A percentile compares a stretch with the other conserved stretches of the same genome.
Evolutionary conservation across 2,888 invertebrate species (phyloP).

Genomic region (Pristionchus arcanus): DNA sequence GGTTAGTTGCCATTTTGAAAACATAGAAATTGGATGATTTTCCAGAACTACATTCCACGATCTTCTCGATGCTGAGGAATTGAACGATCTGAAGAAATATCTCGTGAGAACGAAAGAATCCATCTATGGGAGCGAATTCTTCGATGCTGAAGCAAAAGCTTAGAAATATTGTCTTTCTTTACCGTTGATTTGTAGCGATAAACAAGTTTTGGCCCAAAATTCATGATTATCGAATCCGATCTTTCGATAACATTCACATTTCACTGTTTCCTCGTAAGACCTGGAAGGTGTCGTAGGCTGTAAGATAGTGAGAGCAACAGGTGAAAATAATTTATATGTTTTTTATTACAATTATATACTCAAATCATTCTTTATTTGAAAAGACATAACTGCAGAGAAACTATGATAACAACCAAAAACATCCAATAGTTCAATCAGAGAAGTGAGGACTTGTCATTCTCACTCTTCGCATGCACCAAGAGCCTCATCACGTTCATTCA

Average conservation of each 20-base stretch:
- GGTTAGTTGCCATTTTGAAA: neutral
- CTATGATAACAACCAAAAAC: too few species aligned
- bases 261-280: too few species aligned
- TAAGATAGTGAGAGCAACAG: too few species aligned
- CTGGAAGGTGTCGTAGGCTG: too few species aligned
- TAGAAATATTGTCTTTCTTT: neutral
- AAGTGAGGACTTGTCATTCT: constrained; percentile 58
- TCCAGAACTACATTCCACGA: neutral
- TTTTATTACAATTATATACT: too few species aligned
- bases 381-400: too few species aligned
- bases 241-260: too few species aligned
- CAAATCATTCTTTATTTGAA: too few species aligned
- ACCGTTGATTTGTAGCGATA: too few species aligned
- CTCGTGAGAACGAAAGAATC: neutral
- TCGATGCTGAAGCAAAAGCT: neutral
- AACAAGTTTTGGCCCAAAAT: too few species aligned
- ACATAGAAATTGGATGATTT: neutral
- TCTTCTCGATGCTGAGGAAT: neutral
- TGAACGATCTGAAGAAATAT: neutral
- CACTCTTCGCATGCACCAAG: constrained; percentile 75
- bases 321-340: too few species aligned
- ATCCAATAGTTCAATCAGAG: neutral
- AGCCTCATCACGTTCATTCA: constrained; percentile 78
- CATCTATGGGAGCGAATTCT: neutral
- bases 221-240: too few species aligned